Conservation (phyloP, 2,797 vertebrate genomes). For the Arrhamphus sclerolepis region DNA sequence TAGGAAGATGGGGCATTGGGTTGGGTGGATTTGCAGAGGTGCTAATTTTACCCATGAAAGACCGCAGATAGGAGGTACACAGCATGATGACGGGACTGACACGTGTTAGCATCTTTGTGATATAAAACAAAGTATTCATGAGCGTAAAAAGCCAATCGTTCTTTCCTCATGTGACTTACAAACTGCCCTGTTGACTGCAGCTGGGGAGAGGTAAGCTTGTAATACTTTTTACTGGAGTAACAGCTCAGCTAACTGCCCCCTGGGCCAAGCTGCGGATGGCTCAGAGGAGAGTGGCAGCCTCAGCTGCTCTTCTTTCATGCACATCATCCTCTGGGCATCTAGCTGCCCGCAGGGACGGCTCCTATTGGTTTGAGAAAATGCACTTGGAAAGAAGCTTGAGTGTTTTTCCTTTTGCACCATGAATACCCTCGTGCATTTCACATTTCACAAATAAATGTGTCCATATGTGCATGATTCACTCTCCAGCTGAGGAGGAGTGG, state of each 20-base stretch:
- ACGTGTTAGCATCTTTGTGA: conserved; percentile 33
- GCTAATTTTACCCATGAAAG: conserved; percentile 73
- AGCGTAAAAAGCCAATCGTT: conserved; percentile 24
- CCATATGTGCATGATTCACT: conserved; percentile 2
- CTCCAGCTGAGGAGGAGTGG: not conserved
- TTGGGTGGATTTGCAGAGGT: conserved; percentile 58
- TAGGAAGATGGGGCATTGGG: conserved; percentile 41
- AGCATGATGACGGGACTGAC: conserved; percentile 10
- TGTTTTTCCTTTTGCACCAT: conserved; percentile 59
- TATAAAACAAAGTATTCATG: not conserved
- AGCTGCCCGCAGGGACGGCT: conserved; percentile 50
- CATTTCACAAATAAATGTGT: conserved; percentile 35
- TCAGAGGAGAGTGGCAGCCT: conserved; percentile 62
- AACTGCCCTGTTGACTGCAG: conserved; percentile 49
- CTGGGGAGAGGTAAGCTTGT: conserved; percentile 31
- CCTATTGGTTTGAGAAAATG: conserved; percentile 48
- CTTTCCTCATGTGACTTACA: conserved; percentile 32
- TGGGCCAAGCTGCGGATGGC: conserved; percentile 37
- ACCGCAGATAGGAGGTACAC: conserved; percentile 13
- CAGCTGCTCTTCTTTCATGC: conserved; percentile 70
- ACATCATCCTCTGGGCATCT: conserved; percentile 54
- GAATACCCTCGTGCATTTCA: conserved; percentile 41
- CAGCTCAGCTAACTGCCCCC: conserved; percentile 51
- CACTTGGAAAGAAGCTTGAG: conserved; percentile 64
- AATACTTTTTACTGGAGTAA: conserved; percentile 68